Evolutionary conservation across 2,113 vertebrate species (phyloP).

Genomic region (Centropristis striata): DNA sequence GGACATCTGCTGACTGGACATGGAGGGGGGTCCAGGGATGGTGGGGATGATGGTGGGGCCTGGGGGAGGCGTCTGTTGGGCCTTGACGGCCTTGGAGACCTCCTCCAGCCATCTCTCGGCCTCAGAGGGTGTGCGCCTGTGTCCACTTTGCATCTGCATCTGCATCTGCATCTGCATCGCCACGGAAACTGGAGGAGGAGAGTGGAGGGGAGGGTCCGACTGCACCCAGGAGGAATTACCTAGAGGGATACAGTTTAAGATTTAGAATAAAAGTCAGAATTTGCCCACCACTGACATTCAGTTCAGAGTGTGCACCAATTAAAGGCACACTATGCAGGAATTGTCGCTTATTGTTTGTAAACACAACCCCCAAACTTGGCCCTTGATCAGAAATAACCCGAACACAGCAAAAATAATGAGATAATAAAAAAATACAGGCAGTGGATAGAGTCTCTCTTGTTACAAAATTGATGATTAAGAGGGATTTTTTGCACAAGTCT

Average conservation of each 20-base stretch:
- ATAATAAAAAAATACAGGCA: too few relatives aligned
- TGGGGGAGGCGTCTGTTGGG: constrained; percentile 85
- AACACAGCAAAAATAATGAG: too few relatives aligned
- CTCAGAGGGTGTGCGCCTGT: constrained; percentile 92
- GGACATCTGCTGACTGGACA: constrained; percentile 68
- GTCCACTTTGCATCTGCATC: constrained; percentile 82
- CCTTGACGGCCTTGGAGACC: constrained; percentile 89
- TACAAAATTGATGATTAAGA: too few relatives aligned
- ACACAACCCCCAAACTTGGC: too few relatives aligned
- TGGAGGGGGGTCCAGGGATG: constrained; percentile 75
- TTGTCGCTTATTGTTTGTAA: too few relatives aligned
- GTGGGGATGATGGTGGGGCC: constrained; percentile 72
- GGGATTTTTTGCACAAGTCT: too few relatives aligned
- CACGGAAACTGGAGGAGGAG: constrained; percentile 75
- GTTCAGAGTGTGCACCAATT: background rate
- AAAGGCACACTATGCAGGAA: background rate
- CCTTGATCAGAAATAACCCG: too few relatives aligned
- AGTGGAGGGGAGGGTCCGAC: constrained; percentile 72
- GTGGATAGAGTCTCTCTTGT: too few relatives aligned
- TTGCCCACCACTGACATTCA: background rate
- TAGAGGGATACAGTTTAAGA: constrained; percentile 26
- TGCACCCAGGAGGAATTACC: constrained; percentile 81
- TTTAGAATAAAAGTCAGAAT: background rate
- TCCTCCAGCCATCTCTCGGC: constrained; percentile 94
- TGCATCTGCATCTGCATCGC: constrained; percentile 64